phyloP scores from a whole-genome alignment of 2,888 invertebrate species.

The Idaea aversata region DNA sequence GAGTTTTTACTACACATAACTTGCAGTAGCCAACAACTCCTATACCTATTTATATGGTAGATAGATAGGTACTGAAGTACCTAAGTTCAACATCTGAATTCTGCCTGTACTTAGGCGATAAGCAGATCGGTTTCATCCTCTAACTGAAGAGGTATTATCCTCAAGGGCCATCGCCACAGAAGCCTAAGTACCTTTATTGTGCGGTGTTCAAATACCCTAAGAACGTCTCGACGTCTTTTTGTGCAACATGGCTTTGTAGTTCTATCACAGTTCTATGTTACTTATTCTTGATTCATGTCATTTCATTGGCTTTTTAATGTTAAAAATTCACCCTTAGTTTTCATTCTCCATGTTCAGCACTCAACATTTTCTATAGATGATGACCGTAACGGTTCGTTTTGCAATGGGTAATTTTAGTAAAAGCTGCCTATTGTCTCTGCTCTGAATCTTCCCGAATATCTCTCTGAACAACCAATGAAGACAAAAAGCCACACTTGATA shows the following conservation, averaged over 20 bases:
- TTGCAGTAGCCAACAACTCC: not conserved
- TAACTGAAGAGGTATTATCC: slow-evolving; percentile 58
- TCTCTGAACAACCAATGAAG: slow-evolving; percentile 45
- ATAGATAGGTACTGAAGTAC: not conserved
- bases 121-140: slow-evolving; percentile 55
- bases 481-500: slow-evolving; percentile 55
- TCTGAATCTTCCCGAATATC: slow-evolving; percentile 53
- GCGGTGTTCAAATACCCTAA: slow-evolving; percentile 30
- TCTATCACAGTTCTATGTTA: not conserved
- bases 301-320: not conserved
- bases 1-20: no score
- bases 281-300: not conserved
- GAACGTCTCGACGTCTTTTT: slow-evolving; percentile 36
- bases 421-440: slow-evolving; percentile 64
- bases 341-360: not conserved
- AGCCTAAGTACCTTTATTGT: slow-evolving; percentile 51
- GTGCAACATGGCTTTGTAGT: slow-evolving; percentile 18
- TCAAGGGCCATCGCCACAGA: slow-evolving; percentile 40
- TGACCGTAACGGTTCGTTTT: slow-evolving; percentile 30
- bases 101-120: slow-evolving; percentile 39
- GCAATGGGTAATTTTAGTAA: slow-evolving; percentile 59
- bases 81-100: not conserved
- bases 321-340: not conserved
- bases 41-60: not conserved
- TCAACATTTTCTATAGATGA: slow-evolving; percentile 1